Conservation (phyloP, 1,140 invertebrate genomes). For the Bombus waltoni region DNA sequence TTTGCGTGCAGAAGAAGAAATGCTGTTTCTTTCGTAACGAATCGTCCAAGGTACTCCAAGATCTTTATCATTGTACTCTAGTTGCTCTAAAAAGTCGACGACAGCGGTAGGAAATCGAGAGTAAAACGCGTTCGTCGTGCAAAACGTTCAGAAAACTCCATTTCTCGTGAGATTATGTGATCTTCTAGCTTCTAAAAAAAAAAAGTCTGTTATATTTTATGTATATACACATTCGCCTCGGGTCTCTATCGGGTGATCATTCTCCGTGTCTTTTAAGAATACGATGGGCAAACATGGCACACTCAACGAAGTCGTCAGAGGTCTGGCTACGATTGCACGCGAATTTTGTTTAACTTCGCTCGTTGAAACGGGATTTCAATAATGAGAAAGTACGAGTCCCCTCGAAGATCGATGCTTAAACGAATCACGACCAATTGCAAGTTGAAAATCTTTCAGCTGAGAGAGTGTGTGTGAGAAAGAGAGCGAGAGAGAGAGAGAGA, state of each 20-base stretch:
- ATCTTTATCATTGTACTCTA: not conserved
- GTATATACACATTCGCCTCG: slow-evolving; percentile 20
- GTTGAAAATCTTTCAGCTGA: slow-evolving; percentile 5
- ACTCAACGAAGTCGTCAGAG: not conserved
- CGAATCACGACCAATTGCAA: slow-evolving; percentile 9
- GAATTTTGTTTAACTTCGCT: slow-evolving; percentile 3
- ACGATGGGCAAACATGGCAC: not conserved
- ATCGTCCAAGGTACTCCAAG: not conserved
- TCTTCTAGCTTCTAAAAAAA: slow-evolving; percentile 57
- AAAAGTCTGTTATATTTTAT: slow-evolving; percentile 63
- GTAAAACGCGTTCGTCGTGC: not conserved
- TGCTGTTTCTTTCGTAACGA: too few species aligned
- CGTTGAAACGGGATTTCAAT: not conserved
- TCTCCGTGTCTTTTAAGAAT: not conserved
- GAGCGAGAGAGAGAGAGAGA: slow-evolving; percentile 5
- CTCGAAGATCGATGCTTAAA: not conserved
- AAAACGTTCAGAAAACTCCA: slow-evolving; percentile 26
- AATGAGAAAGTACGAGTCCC: not conserved
- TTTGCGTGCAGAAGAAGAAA: too few species aligned
- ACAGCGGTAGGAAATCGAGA: not conserved
- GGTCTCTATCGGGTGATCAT: not conserved
- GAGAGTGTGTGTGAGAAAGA: not conserved
- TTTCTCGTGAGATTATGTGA: slow-evolving; percentile 45
- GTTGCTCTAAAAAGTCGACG: not conserved
- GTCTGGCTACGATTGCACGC: not conserved